phyloP scores from a whole-genome alignment of 2,888 invertebrate species.

The Pollenia amentaria region DNA sequence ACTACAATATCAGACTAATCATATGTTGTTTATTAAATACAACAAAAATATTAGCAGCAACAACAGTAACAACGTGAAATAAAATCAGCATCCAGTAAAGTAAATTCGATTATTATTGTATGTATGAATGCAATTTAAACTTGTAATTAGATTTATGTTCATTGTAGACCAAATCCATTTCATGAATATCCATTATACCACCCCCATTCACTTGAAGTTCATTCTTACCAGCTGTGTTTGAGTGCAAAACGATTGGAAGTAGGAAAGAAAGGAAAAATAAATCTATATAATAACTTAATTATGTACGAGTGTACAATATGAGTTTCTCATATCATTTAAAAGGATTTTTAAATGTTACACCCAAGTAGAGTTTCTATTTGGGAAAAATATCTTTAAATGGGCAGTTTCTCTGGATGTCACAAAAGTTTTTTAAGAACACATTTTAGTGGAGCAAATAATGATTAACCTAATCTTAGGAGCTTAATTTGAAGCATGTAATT shows the following conservation, averaged over 20 bases:
- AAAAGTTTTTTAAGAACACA: too few species aligned
- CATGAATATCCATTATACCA: not conserved
- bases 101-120: constrained; percentile 42
- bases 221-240: too few species aligned
- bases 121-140: constrained; percentile 27
- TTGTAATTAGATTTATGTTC: constrained; percentile 22
- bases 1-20: not conserved
- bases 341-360: not conserved
- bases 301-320: not conserved
- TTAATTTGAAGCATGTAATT: too few species aligned
- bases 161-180: not conserved
- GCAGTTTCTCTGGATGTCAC: too few species aligned
- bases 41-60: not conserved
- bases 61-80: not conserved
- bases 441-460: too few species aligned
- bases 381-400: too few species aligned
- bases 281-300: not conserved
- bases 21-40: constrained; percentile 12
- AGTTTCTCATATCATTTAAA: not conserved
- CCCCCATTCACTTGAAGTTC: not conserved
- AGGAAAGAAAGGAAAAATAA: not conserved
- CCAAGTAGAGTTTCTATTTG: not conserved
- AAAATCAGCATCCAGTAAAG: constrained; percentile 24
- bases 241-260: not conserved
- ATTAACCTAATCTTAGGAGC: too few species aligned